Base-by-base conservation (phyloP, 2,797 vertebrate genomes). In the Acomys russatus region DNA sequence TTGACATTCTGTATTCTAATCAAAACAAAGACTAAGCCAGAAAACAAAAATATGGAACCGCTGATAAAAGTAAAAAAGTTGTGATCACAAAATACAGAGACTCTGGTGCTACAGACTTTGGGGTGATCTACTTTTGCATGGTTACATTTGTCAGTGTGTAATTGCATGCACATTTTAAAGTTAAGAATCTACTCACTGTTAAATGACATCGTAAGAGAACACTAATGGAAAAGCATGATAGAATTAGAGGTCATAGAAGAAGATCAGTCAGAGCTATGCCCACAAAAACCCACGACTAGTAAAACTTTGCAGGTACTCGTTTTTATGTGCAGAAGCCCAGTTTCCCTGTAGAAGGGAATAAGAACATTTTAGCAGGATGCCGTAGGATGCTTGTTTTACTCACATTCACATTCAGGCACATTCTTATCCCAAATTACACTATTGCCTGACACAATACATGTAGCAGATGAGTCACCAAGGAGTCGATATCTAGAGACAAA, bases 401-500 rank as follows among this genome's bases (percentile, higher is more conserved):
- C 83, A 99, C 98, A 90, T 91, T 98, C 95, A 23, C 98, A 98
- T 8, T 77, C 0, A 68, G 98, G 98, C 91, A 95, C 0, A 0
- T 71, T 1, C 0, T 94, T 96, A 0, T 68, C 98, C 98, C 98
- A 98, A 0, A 5, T 96, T 9, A 98, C 96, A 0, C 0, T 78
- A 49, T 61, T 95, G 1, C 82, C 97, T 85, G 10, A 96, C 68
- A 98, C 0, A 95, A 97, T 89, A 80, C 98, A 98, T 0, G 20
- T 92, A 9, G 97, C 95, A 96, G 95, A 98, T 92, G 97, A 0
- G 0, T 10, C 44, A 66, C 98, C 98, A 54, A 98, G 92, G 33
- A 98, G 77, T 96, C 86, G 97, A 91, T 98, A 71, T 97, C 98
- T 98, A 97, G 90, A 38, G 93, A 64, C 1, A 51, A 96, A 94